phyloP scores from a whole-genome alignment of 2,113 vertebrate species.

The Pollachius pollachius region DNA sequence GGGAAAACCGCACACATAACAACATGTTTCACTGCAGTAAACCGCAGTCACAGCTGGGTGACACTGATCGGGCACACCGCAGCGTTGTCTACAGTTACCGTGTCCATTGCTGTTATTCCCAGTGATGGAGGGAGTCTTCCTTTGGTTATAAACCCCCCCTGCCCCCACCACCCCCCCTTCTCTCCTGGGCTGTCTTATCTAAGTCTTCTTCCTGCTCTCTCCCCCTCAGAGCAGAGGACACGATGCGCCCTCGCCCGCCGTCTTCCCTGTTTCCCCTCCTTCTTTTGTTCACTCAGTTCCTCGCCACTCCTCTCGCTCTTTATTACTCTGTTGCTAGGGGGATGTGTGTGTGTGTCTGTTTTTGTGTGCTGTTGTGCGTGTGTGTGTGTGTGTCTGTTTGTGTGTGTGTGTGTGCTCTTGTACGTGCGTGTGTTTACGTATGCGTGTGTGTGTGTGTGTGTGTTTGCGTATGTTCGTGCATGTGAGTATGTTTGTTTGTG shows the following conservation, averaged over 20 bases:
- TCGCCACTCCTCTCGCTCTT: conserved; percentile 13
- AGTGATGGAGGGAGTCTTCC: conserved; percentile 12
- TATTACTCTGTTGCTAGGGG: conserved; percentile 30
- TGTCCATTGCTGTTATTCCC: too few relatives aligned
- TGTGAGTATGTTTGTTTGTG: neutral
- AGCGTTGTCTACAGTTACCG: too few relatives aligned
- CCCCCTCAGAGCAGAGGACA: too few relatives aligned
- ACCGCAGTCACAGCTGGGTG: too few relatives aligned
- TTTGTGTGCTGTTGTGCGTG: neutral
- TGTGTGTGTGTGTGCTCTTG: conserved; percentile 16
- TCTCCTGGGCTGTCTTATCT: conserved; percentile 7
- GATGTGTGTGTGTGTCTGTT: conserved; percentile 21
- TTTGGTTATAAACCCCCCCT: conserved; percentile 28
- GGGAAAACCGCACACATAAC: too few relatives aligned
- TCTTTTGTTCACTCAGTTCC: neutral
- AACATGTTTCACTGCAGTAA: too few relatives aligned
- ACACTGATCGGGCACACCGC: too few relatives aligned
- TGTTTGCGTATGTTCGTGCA: neutral
- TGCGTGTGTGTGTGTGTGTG: conserved; percentile 36
- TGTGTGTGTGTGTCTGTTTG: conserved; percentile 4
- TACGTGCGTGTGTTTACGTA: conserved; percentile 11
- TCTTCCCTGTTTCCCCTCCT: neutral
- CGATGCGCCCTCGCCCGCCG: neutral
- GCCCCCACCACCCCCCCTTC: neutral
- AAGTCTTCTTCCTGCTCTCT: conserved; percentile 7